Conservation (phyloP, 1,140 invertebrate genomes). For the Whitmania pigra region DNA sequence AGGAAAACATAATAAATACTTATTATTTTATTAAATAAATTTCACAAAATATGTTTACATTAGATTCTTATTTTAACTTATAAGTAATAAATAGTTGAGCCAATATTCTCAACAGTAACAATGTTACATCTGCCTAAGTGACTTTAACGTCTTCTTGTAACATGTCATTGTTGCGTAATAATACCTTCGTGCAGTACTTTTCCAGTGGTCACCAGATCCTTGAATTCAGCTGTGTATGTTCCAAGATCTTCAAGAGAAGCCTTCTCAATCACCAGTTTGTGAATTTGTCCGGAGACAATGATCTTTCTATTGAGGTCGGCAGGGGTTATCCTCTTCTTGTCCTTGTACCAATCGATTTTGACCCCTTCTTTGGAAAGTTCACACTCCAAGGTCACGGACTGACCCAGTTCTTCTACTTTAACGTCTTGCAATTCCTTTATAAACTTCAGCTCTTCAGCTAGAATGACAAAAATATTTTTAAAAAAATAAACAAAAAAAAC, state of each 20-base stretch:
- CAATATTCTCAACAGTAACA: too few relatives aligned
- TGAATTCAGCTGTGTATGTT: slow-evolving; percentile 50
- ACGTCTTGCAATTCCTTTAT: slow-evolving; percentile 31
- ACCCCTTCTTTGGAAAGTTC: slow-evolving; percentile 60
- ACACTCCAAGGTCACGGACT: slow-evolving; percentile 34
- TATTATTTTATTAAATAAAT: too few relatives aligned
- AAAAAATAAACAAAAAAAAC: not conserved
- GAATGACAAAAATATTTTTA: not conserved
- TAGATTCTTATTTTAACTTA: too few relatives aligned
- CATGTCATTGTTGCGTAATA: not conserved
- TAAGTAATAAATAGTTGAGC: too few relatives aligned
- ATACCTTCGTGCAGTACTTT: slow-evolving; percentile 22
- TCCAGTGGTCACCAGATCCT: slow-evolving; percentile 17
- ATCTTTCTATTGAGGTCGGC: slow-evolving; percentile 57
- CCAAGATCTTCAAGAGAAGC: slow-evolving; percentile 56
- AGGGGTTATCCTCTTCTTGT: slow-evolving; percentile 53
- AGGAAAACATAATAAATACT: too few relatives aligned
- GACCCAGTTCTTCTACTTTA: slow-evolving; percentile 27
- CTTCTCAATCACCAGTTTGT: slow-evolving; percentile 63
- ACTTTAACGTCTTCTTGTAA: not conserved
- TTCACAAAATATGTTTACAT: too few relatives aligned
- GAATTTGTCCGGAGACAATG: slow-evolving; percentile 54
- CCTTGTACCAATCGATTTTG: slow-evolving; percentile 53
- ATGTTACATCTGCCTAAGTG: too few relatives aligned
- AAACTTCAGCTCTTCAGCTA: slow-evolving; percentile 34